Evolutionary conservation across 2,113 vertebrate genomes (phyloP).

Genomic region (Microcebus ravelobensis): DNA sequence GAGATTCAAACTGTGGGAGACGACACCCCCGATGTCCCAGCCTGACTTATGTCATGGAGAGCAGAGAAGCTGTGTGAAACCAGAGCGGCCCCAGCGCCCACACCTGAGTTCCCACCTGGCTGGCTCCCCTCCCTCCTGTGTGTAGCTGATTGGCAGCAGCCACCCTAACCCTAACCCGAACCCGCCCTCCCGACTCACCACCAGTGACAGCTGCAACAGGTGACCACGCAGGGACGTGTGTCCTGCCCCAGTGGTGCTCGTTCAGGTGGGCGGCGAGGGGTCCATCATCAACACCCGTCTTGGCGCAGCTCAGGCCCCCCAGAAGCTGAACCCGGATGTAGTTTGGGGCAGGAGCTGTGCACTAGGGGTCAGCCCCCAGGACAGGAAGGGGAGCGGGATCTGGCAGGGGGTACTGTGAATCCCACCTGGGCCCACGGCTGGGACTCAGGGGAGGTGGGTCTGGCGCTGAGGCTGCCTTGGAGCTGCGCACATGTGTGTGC

Average conservation of each 20-base stretch:
- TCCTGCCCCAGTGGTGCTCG: accelerated
- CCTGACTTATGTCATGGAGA: background rate
- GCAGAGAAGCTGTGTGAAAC: background rate
- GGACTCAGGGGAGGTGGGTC: background rate
- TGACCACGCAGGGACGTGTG: background rate
- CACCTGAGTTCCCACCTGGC: background rate
- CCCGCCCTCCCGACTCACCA: background rate
- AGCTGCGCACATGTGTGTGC: no score
- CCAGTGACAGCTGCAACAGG: background rate
- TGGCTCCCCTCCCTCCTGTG: background rate
- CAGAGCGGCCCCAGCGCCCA: background rate
- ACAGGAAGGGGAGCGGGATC: background rate
- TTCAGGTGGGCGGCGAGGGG: accelerated
- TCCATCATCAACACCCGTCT: background rate
- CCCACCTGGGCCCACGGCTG: background rate
- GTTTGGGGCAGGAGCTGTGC: background rate
- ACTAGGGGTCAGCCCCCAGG: background rate
- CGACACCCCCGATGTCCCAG: no score
- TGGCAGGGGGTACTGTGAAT: background rate
- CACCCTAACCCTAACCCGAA: no score
- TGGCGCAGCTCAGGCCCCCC: background rate
- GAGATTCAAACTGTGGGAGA: background rate
- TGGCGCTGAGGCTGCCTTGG: background rate
- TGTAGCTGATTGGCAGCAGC: background rate
- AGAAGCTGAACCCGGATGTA: background rate